These are phyloP conservation scores for Stegostoma tigrinum DNA, from an alignment of 2,113 vertebrate species.

Conservation along the genomic window DNA sequence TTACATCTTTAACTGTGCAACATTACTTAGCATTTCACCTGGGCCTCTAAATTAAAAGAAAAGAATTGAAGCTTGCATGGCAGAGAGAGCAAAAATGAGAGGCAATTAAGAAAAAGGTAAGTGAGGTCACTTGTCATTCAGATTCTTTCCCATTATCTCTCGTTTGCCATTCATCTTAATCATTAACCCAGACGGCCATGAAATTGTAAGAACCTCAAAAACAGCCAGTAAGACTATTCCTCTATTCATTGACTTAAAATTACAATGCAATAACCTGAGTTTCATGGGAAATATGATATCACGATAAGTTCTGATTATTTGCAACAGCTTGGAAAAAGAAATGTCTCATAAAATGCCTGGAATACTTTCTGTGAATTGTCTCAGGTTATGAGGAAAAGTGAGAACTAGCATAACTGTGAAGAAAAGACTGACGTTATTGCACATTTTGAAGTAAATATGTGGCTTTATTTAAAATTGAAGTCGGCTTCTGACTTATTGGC, in stretches of 20 bases:
- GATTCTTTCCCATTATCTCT: slow-evolving; percentile 23
- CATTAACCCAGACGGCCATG: not conserved
- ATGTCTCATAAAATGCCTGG: not conserved
- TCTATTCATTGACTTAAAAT: slow-evolving; percentile 5
- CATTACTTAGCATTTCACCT: not conserved
- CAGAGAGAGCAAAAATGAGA: not conserved
- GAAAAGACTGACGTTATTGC: not conserved
- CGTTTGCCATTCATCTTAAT: slow-evolving; percentile 5
- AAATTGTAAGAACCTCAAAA: slow-evolving; percentile 15
- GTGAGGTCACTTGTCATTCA: not conserved
- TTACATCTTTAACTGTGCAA: not conserved
- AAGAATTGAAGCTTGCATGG: not conserved
- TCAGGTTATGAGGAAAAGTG: not conserved
- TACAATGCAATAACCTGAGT: not conserved
- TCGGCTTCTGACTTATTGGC: not conserved
- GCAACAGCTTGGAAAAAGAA: not conserved
- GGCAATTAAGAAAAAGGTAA: not conserved
- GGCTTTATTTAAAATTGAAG: not conserved
- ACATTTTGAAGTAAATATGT: not conserved
- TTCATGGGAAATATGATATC: not conserved
- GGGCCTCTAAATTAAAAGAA: not conserved
- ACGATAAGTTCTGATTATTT: not conserved
- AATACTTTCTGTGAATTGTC: not conserved
- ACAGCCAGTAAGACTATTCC: slow-evolving; percentile 10
- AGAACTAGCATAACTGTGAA: not conserved